These are phyloP conservation scores for Rhinolophus ferrumequinum DNA, from an alignment of 2,113 vertebrate genomes.

Conservation along the genomic window DNA sequence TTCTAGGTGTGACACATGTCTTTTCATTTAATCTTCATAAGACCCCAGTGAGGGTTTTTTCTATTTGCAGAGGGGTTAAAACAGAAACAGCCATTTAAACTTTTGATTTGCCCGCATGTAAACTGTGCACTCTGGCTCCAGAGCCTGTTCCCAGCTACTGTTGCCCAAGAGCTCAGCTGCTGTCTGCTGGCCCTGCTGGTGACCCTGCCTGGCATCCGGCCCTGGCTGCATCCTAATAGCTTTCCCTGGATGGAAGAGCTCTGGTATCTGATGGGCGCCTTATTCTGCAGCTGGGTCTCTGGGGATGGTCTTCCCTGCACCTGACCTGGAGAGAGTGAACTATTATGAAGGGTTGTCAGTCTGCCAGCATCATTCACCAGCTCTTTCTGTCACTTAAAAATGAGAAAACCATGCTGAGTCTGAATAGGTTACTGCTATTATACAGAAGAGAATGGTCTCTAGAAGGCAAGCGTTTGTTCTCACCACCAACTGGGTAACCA, in stretches of 20 bases:
- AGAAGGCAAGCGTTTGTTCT: background rate
- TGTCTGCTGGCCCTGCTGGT: background rate
- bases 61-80: background rate
- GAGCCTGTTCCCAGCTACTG: background rate
- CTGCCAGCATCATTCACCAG: background rate
- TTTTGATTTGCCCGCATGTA: background rate
- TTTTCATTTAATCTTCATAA: background rate
- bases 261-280: constrained; percentile 42
- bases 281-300: constrained; percentile 59
- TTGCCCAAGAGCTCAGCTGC: background rate
- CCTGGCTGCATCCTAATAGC: constrained; percentile 12
- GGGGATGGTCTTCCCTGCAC: background rate
- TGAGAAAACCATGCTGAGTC: background rate
- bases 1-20: background rate
- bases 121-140: background rate
- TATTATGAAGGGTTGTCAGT: fast-evolving
- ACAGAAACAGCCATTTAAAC: background rate
- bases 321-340: constrained; percentile 17
- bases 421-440: constrained; percentile 43
- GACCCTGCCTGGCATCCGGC: background rate
- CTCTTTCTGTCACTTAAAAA: constrained; percentile 11
- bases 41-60: background rate
- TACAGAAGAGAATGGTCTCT: background rate
- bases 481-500: background rate
- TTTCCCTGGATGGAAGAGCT: background rate